These are phyloP conservation scores for Drosophila arizonae DNA, from an alignment of 1,140 invertebrate genomes.

Conservation along the genomic window DNA sequence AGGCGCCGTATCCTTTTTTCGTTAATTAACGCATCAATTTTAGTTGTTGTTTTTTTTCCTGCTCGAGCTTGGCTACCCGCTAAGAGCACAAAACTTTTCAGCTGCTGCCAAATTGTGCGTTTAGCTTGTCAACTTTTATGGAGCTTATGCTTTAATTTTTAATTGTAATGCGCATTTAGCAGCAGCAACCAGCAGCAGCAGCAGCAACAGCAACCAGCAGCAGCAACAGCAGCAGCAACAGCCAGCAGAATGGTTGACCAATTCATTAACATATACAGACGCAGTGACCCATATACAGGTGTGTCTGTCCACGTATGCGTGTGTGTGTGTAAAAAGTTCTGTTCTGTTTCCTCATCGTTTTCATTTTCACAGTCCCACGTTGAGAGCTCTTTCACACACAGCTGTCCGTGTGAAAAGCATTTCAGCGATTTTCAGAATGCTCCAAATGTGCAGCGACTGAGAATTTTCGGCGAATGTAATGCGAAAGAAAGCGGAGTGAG, in stretches of 20 bases:
- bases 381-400: constrained; percentile 38
- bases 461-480: constrained; percentile 75
- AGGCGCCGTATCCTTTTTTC: constrained; percentile 65
- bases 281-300: constrained; percentile 41
- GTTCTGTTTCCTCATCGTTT: constrained; percentile 11
- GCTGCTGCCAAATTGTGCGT: constrained; percentile 60
- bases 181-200: constrained; percentile 9
- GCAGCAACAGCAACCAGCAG: not conserved
- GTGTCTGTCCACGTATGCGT: not conserved
- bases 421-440: constrained; percentile 58
- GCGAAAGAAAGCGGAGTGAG: constrained; percentile 16
- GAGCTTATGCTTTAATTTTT: constrained; percentile 55
- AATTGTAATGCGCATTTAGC: constrained; percentile 66
- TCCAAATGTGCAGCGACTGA: constrained; percentile 57
- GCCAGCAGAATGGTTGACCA: constrained; percentile 55
- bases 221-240: not conserved
- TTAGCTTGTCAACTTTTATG: constrained; percentile 68
- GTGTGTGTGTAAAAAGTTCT: constrained; percentile 17
- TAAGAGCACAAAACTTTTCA: constrained; percentile 50
- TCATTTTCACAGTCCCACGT: constrained; percentile 73
- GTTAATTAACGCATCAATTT: constrained; percentile 46
- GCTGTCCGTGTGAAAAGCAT: constrained; percentile 68
- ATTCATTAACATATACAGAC: constrained; percentile 69
- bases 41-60: constrained; percentile 12
- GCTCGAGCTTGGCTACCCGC: constrained; percentile 21